Evolutionary conservation across 2,797 vertebrate species (phyloP).

Genomic region (Hippoglossus hippoglossus): DNA sequence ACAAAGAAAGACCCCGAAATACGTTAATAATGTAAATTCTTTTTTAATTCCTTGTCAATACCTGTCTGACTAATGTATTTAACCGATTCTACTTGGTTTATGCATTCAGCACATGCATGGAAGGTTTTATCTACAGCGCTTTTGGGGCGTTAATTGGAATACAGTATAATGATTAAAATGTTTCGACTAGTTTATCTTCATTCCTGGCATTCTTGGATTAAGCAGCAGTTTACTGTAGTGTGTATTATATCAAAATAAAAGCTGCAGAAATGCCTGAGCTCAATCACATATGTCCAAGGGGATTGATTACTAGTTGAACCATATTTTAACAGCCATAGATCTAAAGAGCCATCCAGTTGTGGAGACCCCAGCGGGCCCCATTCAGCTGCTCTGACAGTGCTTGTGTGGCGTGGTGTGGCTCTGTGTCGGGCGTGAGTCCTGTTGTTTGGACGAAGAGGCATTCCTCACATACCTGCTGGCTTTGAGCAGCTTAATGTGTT

Average conservation of each 20-base stretch:
- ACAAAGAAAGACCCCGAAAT: conserved; percentile 26
- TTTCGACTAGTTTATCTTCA: conserved; percentile 6
- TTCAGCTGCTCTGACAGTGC: conserved; percentile 61
- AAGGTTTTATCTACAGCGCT: not conserved
- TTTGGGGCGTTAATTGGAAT: not conserved
- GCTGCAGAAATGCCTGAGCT: conserved; percentile 17
- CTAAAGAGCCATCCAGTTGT: conserved; percentile 37
- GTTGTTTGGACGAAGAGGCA: conserved; percentile 82
- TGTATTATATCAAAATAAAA: not conserved
- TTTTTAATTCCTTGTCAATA: conserved; percentile 22
- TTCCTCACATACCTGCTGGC: conserved; percentile 85
- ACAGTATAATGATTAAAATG: not conserved
- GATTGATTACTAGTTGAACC: conserved; percentile 11
- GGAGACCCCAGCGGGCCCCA: conserved; percentile 54
- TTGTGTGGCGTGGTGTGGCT: conserved; percentile 62
- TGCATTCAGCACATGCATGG: not conserved
- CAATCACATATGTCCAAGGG: conserved; percentile 1
- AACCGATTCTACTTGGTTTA: not conserved
- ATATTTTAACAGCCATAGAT: conserved; percentile 22
- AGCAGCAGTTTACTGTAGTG: conserved; percentile 1
- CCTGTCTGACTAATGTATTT: conserved; percentile 15
- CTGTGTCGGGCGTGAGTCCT: conserved; percentile 70
- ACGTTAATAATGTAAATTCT: conserved; percentile 30
- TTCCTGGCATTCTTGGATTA: conserved; percentile 10
- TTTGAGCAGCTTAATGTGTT: conserved; percentile 79